Base-by-base conservation (phyloP, 1,140 invertebrate genomes). In the Lordiphosa clarofinis region DNA sequence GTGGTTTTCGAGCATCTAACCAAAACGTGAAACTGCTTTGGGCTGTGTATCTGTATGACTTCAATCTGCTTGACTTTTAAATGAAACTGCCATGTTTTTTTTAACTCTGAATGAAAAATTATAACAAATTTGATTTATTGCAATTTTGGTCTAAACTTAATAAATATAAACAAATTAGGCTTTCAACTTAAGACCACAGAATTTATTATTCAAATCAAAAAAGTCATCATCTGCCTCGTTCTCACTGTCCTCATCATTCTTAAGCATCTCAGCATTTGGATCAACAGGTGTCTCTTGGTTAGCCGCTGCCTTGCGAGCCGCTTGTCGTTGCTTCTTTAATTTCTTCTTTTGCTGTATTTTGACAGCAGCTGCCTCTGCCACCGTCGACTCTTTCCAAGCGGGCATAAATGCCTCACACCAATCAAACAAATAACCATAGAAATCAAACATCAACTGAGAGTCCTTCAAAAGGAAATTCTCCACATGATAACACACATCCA, bases 401-500 rank as follows among this genome's bases (percentile, higher is more conserved):
- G 84, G 84, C 9, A 88, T 44, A 31, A 79, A 88, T 2, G 47
- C n/a, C 0, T 33, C 60, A 38, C 68, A 89, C 69, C 73, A 89
- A 44, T 75, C 78, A 19, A 40, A 67, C n/a, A 86, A 58, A 38
- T 42, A 86, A 15, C 62, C 56, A 59, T 87, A 91, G 71, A 65
- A 91, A 39, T 84, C 88, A 72, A 52, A 91, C 86, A 47, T 93
- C 72, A 73, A 87, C 89, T 24, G 87, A 67, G 60, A 92, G 89
- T 86, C 90, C 69, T 87, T 90, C 68, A 50, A 92, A 42, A 75
- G 91, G 73, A 74, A 84, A 35, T 89, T 75, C 37, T 90, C 84
- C 9, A 94, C 74, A 75, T 92, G 93, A 28, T 57, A 67, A 15
- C 89, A 70, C 3, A 92, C 87, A 72, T 93, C 89, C 1, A 68